Base-by-base conservation (phyloP, 2,888 invertebrate species). In the Steinernema scapterisci region DNA sequence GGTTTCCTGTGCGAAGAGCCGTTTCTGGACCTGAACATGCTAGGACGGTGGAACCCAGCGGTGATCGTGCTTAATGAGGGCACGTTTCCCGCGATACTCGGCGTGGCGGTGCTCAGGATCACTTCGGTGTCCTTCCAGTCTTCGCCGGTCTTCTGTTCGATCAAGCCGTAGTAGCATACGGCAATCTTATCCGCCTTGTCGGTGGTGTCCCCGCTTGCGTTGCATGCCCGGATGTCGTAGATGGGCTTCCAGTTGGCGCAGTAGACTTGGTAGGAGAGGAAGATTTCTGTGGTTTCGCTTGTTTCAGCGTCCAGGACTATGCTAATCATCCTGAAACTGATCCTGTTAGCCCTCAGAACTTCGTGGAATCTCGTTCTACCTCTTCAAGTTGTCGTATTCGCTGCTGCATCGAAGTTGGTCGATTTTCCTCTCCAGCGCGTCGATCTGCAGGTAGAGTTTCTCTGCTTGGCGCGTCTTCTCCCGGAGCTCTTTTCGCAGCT, bases 211-310 rank as follows among this genome's bases (percentile, higher is more conserved):
- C 74, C 46, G 1, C 75, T 77, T 1, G 79, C 72, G 5, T 85
- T 85, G 5, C 80, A 79, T 45, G 89, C 89, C n/a, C 89, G 83
- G 72, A 89, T 86, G 78, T 89, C 89, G 77, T 89, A 89, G 74
- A 85, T 83, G 13, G 89, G 89, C 9, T 84, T 83, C 89, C 89
- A 89, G n/a, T 82, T 84, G n/a, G 88, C 89, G 75, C 87, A 84
- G 73, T 82, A 82, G 0, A 89, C 89, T 76, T 83, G 78, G 72
- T 80, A 81, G 38, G 72, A 73, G 44, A 80, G 51, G 70, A 72
- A 71, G 11, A 80, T 63, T 38, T 77, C 78, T 6, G 76, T 72
- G 13, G 38, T 16, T n/a, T 63, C 63, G 25, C 25, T 31, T 16
- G 82, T 82, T 23, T 82, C 79, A 54, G 83, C 82, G 71, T 88